These are phyloP conservation scores for Hippoglossus stenolepis DNA, from an alignment of 2,113 vertebrate genomes.

Conservation along the genomic window DNA sequence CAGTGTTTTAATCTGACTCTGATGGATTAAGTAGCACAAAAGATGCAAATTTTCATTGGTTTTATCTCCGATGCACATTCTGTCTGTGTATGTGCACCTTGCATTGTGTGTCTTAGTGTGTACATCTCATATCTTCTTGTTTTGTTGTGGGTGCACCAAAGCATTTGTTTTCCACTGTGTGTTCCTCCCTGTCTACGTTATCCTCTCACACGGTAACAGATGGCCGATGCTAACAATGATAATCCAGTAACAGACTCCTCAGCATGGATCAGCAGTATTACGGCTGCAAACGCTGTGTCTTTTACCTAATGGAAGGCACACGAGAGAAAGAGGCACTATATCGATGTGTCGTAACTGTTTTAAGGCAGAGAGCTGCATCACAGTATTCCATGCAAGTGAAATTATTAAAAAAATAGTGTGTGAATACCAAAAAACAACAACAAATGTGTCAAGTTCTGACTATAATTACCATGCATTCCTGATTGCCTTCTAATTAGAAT, in stretches of 20 bases:
- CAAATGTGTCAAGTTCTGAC: conserved; percentile 6
- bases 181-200: conserved; percentile 36
- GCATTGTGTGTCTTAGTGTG: not conserved
- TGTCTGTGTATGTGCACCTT: not conserved
- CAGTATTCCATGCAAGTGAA: conserved; percentile 5
- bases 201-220: conserved; percentile 81
- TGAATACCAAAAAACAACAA: not conserved
- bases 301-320: conserved; percentile 59
- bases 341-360: conserved; percentile 42
- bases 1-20: not conserved
- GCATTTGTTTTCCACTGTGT: conserved; percentile 15
- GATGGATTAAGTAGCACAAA: not conserved
- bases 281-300: conserved; percentile 70
- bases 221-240: conserved; percentile 82
- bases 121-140: conserved; percentile 1
- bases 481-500: conserved; percentile 27
- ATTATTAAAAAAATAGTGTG: not conserved
- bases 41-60: not conserved
- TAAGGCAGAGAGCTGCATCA: conserved; percentile 22
- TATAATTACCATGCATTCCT: conserved; percentile 13
- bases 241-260: conserved; percentile 83
- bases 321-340: conserved; percentile 19
- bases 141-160: not conserved
- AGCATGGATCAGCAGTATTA: conserved; percentile 84
- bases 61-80: not conserved